phyloP scores from a whole-genome alignment of 2,113 vertebrate species.

The Pteronura brasiliensis region DNA sequence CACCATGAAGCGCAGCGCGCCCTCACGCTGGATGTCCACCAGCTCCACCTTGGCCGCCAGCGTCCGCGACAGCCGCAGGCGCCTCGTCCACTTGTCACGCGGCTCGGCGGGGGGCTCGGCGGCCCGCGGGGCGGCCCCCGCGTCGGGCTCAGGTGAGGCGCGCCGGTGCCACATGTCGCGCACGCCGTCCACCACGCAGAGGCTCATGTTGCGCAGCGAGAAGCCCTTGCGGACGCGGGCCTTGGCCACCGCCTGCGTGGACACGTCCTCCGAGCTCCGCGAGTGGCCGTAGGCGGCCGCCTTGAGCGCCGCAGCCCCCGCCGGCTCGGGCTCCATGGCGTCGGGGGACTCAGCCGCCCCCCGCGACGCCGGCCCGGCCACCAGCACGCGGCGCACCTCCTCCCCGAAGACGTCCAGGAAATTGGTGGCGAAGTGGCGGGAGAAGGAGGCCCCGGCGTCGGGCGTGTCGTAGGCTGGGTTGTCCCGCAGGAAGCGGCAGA shows the following conservation, averaged over 20 bases:
- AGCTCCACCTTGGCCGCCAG: slow-evolving; percentile 91
- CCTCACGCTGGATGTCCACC: slow-evolving; percentile 96
- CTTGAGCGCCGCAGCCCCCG: slow-evolving; percentile 78
- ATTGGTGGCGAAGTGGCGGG: slow-evolving; percentile 92
- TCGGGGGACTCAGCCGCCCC: slow-evolving; percentile 89
- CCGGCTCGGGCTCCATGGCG: slow-evolving; percentile 89
- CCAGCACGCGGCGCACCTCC: slow-evolving; percentile 89
- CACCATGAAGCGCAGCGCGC: slow-evolving; percentile 95
- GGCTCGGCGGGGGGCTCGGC: not conserved
- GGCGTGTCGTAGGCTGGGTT: slow-evolving; percentile 95
- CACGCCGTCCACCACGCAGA: slow-evolving; percentile 96
- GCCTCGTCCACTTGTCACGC: slow-evolving; percentile 86
- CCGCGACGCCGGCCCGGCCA: slow-evolving; percentile 86
- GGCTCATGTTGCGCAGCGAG: slow-evolving; percentile 97
- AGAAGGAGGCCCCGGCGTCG: slow-evolving; percentile 92
- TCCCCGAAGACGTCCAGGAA: slow-evolving; percentile 94
- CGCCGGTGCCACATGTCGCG: slow-evolving; percentile 97
- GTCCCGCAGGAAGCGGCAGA: slow-evolving; percentile 94
- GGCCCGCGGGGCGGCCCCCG: not conserved
- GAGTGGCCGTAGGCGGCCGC: slow-evolving; percentile 91
- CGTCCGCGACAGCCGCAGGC: slow-evolving; percentile 89
- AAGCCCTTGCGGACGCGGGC: slow-evolving; percentile 96
- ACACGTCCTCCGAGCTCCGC: slow-evolving; percentile 95
- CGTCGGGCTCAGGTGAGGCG: slow-evolving; percentile 90
- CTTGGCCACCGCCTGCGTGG: slow-evolving; percentile 83